Evolutionary conservation across 2,888 invertebrate genomes (phyloP).

Genomic region (Drosophila peninsularis): DNA sequence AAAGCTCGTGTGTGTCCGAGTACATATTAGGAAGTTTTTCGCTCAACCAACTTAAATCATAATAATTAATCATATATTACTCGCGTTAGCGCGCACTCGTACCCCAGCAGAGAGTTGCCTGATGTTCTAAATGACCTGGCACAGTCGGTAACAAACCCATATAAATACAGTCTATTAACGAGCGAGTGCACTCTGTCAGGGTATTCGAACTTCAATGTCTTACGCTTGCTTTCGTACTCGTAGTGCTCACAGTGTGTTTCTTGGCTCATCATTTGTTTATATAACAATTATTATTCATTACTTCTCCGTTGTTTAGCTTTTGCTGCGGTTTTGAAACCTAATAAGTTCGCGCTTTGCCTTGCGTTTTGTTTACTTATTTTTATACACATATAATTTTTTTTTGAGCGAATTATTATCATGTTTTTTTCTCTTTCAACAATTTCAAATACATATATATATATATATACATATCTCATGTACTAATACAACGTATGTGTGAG

Average conservation of each 20-base stretch:
- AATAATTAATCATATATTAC: constrained; percentile 42
- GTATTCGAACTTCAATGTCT: constrained; percentile 18
- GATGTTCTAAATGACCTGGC: constrained; percentile 4
- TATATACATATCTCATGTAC: constrained; percentile 18
- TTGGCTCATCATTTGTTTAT: constrained; percentile 67
- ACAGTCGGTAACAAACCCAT: background rate
- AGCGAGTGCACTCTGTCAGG: constrained; percentile 14
- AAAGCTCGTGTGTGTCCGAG: constrained; percentile 18
- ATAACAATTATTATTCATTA: constrained; percentile 58
- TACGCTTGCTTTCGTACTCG: background rate
- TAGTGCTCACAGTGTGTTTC: constrained; percentile 31
- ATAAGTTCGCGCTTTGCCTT: constrained; percentile 52
- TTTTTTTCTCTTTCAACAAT: constrained; percentile 23
- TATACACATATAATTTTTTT: constrained; percentile 3
- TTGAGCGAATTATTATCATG: constrained; percentile 40
- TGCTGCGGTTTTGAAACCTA: constrained; percentile 70
- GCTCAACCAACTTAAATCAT: constrained; percentile 30
- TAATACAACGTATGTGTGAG: constrained; percentile 22
- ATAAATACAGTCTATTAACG: background rate
- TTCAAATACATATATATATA: constrained; percentile 19
- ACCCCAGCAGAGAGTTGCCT: constrained; percentile 3
- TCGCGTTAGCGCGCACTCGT: constrained; percentile 20
- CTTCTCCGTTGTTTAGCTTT: constrained; percentile 51
- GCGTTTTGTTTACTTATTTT: constrained; percentile 2
- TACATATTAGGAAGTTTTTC: constrained; percentile 28